Evolutionary conservation across 2,888 invertebrate genomes (phyloP), one percentile per base, ranked within the genome.

Genomic region (Sinelater perroti): DNA sequence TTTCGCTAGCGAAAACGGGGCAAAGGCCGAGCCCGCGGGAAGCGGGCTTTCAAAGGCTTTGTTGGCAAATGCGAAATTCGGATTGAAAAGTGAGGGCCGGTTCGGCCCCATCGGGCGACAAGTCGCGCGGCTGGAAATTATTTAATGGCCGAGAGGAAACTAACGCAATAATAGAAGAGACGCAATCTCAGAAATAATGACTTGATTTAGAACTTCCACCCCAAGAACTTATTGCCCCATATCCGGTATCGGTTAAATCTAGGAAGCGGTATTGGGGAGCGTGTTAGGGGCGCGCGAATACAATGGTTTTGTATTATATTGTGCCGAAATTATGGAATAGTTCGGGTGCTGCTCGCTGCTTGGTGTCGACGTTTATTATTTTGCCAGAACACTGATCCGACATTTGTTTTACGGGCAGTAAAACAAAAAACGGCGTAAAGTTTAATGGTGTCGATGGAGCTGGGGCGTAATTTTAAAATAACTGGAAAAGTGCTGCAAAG

Each of bases 141-240:
- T 60, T 62, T 60, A 62, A 62, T 60, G 54, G 40, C 53, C 55
- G 47, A 56, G 53, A 53, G 53, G 60, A 54, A 51, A 57, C 57
- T 55, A 56, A 55, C 50, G 50, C 38, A 52, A 60, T 57, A 60
- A 54, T 45, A 46, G 46, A 50, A 47, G 52, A 45, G 57, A 62
- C 60, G 60, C 62, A 62, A 62, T 62, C 59, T 60, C 60, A 53
- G 62, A 62, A 60, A 60, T 61, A 61, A 59, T 56, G 56, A 52
- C 56, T 47, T 59, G 62, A 59, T 59, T 55, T 56, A 56, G 53
- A 56, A 51, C 49, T 52, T 61, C 59, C 59, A 59, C 38, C 59
- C 56, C 54, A 57, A 42, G 53, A 60, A 62, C 47, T 62, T 60
- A 60, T 62, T 60, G 57, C 62, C 47, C 38, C 38, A 55, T 55